Evolutionary conservation across 2,797 vertebrate species (phyloP).

Genomic region (Tarsius wallacei): DNA sequence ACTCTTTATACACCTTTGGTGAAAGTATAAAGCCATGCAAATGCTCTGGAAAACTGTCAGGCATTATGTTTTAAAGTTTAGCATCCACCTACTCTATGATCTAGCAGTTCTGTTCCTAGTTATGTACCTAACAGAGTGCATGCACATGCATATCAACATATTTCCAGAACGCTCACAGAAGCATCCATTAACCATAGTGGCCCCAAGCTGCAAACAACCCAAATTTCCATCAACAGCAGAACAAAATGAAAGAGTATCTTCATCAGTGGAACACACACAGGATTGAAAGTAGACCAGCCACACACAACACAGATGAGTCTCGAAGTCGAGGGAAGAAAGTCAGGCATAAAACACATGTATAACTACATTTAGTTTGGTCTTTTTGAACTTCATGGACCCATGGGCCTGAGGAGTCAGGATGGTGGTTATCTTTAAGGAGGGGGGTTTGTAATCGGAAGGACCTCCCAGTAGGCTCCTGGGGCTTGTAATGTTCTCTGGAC

Average conservation of each 20-base stretch:
- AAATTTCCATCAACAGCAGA: background rate
- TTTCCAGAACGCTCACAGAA: background rate
- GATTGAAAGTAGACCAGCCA: background rate
- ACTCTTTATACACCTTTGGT: rapidly evolving
- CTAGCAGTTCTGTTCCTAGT: background rate
- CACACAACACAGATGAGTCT: background rate
- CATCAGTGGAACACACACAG: rapidly evolving
- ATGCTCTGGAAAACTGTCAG: background rate
- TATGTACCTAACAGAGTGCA: background rate
- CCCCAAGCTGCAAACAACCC: background rate
- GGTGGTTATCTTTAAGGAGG: background rate
- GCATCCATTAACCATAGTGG: background rate
- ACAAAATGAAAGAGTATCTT: background rate
- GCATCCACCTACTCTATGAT: background rate
- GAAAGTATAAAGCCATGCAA: rapidly evolving
- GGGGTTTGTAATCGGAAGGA: background rate
- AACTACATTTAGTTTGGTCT: background rate
- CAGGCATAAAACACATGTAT: background rate
- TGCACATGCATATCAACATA: rapidly evolving
- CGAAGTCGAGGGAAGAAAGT: background rate
- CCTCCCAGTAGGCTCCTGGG: background rate
- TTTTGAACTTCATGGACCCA: background rate
- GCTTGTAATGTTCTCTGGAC: background rate
- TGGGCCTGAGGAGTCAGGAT: background rate
- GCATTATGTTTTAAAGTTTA: background rate